Base-by-base conservation (phyloP, 2,113 vertebrate species). In the Cebus imitator region DNA sequence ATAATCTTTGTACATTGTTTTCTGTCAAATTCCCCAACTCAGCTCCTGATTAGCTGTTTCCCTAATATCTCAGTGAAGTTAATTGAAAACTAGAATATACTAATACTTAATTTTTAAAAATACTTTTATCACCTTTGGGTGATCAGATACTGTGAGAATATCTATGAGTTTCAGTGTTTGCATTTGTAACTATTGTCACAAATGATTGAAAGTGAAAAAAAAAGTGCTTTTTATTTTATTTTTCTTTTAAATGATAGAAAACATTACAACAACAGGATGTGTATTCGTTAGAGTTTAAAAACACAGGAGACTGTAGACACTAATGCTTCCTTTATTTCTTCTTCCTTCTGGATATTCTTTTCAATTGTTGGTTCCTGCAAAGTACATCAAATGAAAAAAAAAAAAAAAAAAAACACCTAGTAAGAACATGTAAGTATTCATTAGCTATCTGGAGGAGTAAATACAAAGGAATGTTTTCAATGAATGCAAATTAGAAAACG, bases 361-460 rank as follows among this genome's bases (percentile, higher is more conserved):
- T 96, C 96, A 98, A 92, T 97, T 97, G 87, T 90, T 98, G 97
- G 61, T 90, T 78, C 84, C 88, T 97, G 88, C 0, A 61, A 98
- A 98, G 97, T 30, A 52, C 81, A 97, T 96, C 97, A 97, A 98
- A 95, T 96, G 58, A 96, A 98, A 94, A 91, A 57, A 91, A 81
- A 83, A 97, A 83, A 76, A 57, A 91, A 81, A 83, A 84, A 91
- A 81, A 97, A 83, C 76, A 50, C 27, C 40, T 35, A 30, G 30
- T 90, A 95, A 97, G 98, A 97, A 95, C 92, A 97, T 97, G 88
- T 96, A 97, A 97, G 97, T 97, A 98, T 98, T 98, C 97, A 97
- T 98, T 98, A 98, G 97, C 94, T 97, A 97, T 97, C 98, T 98
- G 98, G 98, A 98, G 98, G 98, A 98, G 98, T 98, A 98, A 97